phyloP scores from a whole-genome alignment of 2,888 invertebrate genomes.

The Cosmia pyralina region DNA sequence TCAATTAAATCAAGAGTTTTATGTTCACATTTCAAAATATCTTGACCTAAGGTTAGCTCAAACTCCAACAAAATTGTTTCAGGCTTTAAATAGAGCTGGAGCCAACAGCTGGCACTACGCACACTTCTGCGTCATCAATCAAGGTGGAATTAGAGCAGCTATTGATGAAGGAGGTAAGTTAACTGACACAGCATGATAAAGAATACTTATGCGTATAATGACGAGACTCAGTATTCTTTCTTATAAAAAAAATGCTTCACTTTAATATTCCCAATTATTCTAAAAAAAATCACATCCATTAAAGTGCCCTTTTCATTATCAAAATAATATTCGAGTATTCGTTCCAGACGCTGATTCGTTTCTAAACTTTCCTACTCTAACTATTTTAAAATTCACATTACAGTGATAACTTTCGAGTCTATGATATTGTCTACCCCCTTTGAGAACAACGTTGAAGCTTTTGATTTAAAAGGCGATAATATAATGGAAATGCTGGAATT shows the following conservation, averaged over 20 bases:
- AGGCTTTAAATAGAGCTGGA: slow-evolving; percentile 87
- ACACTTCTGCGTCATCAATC: slow-evolving; percentile 92
- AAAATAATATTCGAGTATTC: slow-evolving; percentile 31
- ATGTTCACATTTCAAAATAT: too few relatives aligned
- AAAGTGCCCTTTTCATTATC: slow-evolving; percentile 13
- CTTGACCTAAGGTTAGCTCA: neutral
- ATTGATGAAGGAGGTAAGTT: slow-evolving; percentile 91
- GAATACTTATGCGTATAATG: neutral
- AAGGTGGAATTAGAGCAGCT: slow-evolving; percentile 92
- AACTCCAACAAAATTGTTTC: slow-evolving; percentile 32
- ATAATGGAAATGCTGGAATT: slow-evolving; percentile 91
- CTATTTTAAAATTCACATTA: slow-evolving; percentile 58
- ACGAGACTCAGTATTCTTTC: neutral
- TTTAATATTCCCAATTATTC: neutral
- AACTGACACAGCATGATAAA: neutral
- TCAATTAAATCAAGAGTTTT: neutral
- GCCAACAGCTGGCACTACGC: slow-evolving; percentile 91
- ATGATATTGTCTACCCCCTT: slow-evolving; percentile 94
- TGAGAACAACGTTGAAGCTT: slow-evolving; percentile 93
- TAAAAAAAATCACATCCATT: neutral
- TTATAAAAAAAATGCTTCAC: neutral
- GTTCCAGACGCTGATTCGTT: slow-evolving; percentile 22
- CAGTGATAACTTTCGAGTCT: slow-evolving; percentile 93
- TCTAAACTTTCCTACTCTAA: slow-evolving; percentile 18
- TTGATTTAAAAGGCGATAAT: slow-evolving; percentile 92